These are phyloP conservation scores for Varanus salvator DNA, from an alignment of 2,113 vertebrate genomes.

Conservation along the genomic window DNA sequence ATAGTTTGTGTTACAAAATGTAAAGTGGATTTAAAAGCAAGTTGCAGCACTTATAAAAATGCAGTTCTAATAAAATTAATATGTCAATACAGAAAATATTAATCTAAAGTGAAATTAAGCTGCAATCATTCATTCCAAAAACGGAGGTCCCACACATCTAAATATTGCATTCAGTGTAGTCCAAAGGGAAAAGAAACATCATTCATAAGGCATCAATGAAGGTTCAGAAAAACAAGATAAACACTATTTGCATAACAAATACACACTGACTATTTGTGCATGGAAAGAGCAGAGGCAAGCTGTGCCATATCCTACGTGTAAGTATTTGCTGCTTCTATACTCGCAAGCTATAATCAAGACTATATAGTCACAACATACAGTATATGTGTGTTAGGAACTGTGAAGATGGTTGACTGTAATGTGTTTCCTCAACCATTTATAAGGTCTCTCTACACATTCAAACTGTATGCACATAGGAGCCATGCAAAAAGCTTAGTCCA, in stretches of 20 bases:
- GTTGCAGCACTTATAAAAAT: not conserved
- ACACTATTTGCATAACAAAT: not conserved
- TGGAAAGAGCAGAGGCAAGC: not conserved
- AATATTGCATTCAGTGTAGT: not conserved
- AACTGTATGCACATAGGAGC: not conserved
- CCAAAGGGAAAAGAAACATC: not conserved
- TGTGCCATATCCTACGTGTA: too few relatives aligned
- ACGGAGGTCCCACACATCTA: not conserved
- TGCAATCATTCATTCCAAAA: not conserved
- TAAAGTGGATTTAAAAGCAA: not conserved
- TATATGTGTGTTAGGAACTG: not conserved
- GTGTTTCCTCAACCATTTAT: not conserved
- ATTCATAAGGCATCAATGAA: not conserved
- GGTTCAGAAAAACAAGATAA: not conserved
- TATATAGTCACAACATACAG: not conserved
- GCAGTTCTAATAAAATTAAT: not conserved
- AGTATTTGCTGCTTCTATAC: too few relatives aligned
- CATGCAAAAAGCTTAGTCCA: not conserved
- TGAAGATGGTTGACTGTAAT: not conserved
- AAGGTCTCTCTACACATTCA: not conserved
- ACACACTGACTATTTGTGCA: too few relatives aligned
- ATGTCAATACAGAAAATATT: not conserved
- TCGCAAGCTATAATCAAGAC: not conserved
- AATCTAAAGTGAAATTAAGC: not conserved
- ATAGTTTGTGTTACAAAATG: not conserved